Base-by-base conservation (phyloP, 2,797 vertebrate species). In the Macropodus opercularis region DNA sequence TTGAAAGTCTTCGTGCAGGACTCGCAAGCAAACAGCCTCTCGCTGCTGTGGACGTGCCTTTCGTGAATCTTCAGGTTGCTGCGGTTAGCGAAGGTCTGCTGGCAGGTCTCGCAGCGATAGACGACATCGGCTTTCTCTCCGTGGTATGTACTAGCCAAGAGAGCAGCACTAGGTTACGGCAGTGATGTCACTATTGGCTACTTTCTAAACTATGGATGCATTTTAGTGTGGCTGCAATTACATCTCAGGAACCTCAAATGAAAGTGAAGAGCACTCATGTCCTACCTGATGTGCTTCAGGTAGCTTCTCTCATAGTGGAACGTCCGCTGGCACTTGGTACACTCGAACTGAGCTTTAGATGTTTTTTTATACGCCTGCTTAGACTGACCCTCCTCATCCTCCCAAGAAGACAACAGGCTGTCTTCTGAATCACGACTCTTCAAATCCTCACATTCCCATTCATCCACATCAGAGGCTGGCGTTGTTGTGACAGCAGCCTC, bases 31-130 rank as follows among this genome's bases (percentile, higher is more conserved):
- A 96, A 98, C 36, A 92, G 95, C 29, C 97, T 93, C 85, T 98
- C 96, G 0, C 90, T 95, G 46, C 88, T 98, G 89, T 99, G 98
- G n/a, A 99, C 98, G 0, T 98, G 96, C 35, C 93, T 93, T 79
- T 98, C 94, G 12, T 99, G 98, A 88, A 97, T 94, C 89, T 95
- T 96, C 41, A 99, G 89, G 89, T 99, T 99, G 90, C 95, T 96
- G 65, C 95, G 94, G 90, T 98, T 98, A 22, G 95, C 95, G 3
- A 99, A 99, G 38, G 94, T 98, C 87, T 98, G 96, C 38, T 85
- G 80, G 63, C 98, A 99, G 55, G 93, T 94, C 51, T 95, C 92
- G 0, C 98, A 99, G 54, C 95, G 92, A 60, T 95, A 93, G 17
- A 93, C 69, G 0, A 94, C 88, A 26, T 96, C 93, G 0, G 94